A percentile compares a stretch with the other conserved stretches of the same genome.
Conservation (phyloP, 1,140 invertebrate species). For the Macrostomum lignano region DNA sequence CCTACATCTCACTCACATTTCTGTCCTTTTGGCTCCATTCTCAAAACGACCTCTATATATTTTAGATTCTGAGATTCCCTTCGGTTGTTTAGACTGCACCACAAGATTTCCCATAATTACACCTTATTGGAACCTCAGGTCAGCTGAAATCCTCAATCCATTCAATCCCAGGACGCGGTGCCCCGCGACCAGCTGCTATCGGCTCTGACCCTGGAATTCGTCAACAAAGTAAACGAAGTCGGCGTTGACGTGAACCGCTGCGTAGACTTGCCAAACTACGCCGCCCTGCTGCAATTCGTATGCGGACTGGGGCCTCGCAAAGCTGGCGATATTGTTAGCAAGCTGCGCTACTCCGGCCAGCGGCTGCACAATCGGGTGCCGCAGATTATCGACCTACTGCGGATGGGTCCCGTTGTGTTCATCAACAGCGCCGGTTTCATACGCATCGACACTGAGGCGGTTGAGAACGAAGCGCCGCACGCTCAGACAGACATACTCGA, state of each 20-base stretch:
- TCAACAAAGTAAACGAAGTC: slow-evolving; percentile 71
- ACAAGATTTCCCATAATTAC: not conserved
- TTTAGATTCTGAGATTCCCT: no score
- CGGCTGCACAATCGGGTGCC: no score
- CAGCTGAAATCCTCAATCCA: slow-evolving; percentile 5
- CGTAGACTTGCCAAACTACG: slow-evolving; percentile 51
- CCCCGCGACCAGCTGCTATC: slow-evolving; percentile 54
- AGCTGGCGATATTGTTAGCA: slow-evolving; percentile 48
- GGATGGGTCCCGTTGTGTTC: slow-evolving; percentile 93
- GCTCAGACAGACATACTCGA: slow-evolving; percentile 82
- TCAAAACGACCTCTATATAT: no score
- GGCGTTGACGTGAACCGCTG: slow-evolving; percentile 89
- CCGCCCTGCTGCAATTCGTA: slow-evolving; percentile 70
- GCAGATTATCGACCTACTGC: no score
- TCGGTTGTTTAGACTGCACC: not conserved
- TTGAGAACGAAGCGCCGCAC: slow-evolving; percentile 31
- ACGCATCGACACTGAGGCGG: slow-evolving; percentile 54
- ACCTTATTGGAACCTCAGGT: not conserved
- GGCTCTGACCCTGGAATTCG: slow-evolving; percentile 59
- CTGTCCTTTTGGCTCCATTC: no score
- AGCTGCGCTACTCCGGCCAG: no score
- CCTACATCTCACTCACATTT: no score
- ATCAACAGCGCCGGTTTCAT: slow-evolving; percentile 98
- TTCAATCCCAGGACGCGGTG: slow-evolving; percentile 42
- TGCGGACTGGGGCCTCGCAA: slow-evolving; percentile 85